A percentile compares a stretch with the other conserved stretches of the same genome.
phyloP scores from a whole-genome alignment of 2,797 vertebrate genomes.

The Toxotes lorentzi region DNA sequence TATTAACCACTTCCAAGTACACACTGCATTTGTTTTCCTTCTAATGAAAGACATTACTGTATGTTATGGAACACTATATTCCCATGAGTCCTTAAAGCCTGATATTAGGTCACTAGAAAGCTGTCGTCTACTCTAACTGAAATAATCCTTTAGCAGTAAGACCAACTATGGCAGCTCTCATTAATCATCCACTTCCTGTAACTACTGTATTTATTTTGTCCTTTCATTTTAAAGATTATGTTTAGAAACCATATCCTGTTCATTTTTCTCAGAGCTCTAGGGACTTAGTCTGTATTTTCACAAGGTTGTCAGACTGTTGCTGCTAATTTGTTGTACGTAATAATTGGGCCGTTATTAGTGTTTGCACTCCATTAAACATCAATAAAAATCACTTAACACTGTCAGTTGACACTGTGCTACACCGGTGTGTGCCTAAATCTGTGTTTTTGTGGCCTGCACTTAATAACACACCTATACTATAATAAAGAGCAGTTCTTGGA shows the following conservation, averaged over 20 bases:
- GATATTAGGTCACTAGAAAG: constrained; percentile 43
- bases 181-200: constrained; percentile 51
- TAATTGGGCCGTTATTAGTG: constrained; percentile 11
- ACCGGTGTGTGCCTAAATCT: neutral
- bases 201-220: constrained; percentile 59
- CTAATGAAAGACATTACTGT: constrained; percentile 31
- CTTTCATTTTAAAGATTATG: constrained; percentile 38
- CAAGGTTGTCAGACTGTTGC: constrained; percentile 8
- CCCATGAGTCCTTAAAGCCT: constrained; percentile 14
- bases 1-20: constrained; percentile 25
- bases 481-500: neutral
- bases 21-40: constrained; percentile 22
- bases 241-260: constrained; percentile 50
- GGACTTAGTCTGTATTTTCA: constrained; percentile 12
- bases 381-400: constrained; percentile 15
- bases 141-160: constrained; percentile 40
- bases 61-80: constrained; percentile 30
- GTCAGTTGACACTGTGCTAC: neutral
- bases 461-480: neutral
- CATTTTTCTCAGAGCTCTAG: constrained; percentile 27
- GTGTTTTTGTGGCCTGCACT: neutral
- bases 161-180: constrained; percentile 48
- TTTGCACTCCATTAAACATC: constrained; percentile 23
- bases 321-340: constrained; percentile 12
- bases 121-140: constrained; percentile 36